These are phyloP conservation scores for Pagrus major DNA, from an alignment of 2,113 vertebrate species.

Conservation along the genomic window DNA sequence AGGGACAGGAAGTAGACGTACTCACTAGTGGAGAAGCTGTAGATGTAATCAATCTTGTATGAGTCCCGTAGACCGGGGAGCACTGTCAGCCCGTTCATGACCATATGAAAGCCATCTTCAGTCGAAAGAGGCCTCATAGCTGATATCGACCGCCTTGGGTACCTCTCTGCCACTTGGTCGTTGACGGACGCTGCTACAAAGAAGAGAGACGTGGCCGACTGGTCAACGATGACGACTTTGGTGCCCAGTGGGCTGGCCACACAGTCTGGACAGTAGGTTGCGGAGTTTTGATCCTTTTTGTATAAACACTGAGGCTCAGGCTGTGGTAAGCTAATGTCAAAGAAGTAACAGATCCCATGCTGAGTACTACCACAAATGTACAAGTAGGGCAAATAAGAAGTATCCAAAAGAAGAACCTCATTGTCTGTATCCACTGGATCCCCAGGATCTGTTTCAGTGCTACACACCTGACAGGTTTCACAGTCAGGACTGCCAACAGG, in stretches of 20 bases:
- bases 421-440: constrained; percentile 86
- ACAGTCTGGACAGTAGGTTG: constrained; percentile 86
- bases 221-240: constrained; percentile 82
- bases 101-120: constrained; percentile 85
- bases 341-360: constrained; percentile 89
- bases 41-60: constrained; percentile 90
- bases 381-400: constrained; percentile 69
- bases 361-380: constrained; percentile 89
- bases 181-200: constrained; percentile 90
- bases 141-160: constrained; percentile 89
- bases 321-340: constrained; percentile 31
- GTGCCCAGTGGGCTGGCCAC: constrained; percentile 93
- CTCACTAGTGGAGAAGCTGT: constrained; percentile 85
- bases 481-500: constrained; percentile 87
- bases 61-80: constrained; percentile 81
- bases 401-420: constrained; percentile 88
- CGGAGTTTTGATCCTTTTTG: constrained; percentile 72
- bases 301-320: constrained; percentile 84
- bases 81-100: constrained; percentile 86
- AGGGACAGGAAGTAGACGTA: constrained; percentile 92
- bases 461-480: constrained; percentile 84
- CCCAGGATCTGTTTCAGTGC: constrained; percentile 32
- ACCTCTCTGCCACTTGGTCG: constrained; percentile 71
- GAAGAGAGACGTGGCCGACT: constrained; percentile 78
- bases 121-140: constrained; percentile 87